Evolutionary conservation across 1,140 invertebrate genomes (phyloP), one percentile per base, ranked within the genome.

Genomic region (Drosophila athabasca): DNA sequence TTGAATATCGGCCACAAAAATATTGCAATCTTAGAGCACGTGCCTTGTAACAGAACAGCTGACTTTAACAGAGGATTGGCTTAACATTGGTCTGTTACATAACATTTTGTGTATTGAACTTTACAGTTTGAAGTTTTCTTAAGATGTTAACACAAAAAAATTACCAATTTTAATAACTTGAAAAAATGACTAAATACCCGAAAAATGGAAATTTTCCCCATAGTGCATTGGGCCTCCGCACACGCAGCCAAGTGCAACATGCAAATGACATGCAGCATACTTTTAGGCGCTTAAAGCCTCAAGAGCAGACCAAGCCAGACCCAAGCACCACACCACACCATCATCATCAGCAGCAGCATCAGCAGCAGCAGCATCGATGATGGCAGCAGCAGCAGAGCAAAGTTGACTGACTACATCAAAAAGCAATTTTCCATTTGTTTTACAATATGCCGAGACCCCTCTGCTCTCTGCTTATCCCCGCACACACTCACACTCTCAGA

Each of bases 361-460:
- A 60, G 1, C 49, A 17, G 39, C 46, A 62, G 41, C 68, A 60
- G 53, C 50, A 71, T 74, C 79, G 59, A 82, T 78, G 79, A 78
- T 68, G 76, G 57, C 43, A 60, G 72, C 62, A 76, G 65, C n/a
- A n/a, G 61, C 59, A 62, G 49, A 67, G 79, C 69, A 73, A 88
- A 75, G 52, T 75, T 73, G 77, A 74, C 69, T 73, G 79, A 83
- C 67, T 83, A 88, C 83, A 88, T 88, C 84, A 88, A 88, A 88
- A 88, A 88, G 83, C 83, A 88, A 88, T 88, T 88, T 88, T 76
- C 83, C 83, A 88, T 83, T 83, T 89, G 83, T 83, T 75, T 79
- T 83, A 74, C 83, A 82, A 75, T 85, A 78, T 80, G 72, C 53
- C 45, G 51, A n/a, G 41, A 62, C 35, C 50, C 67, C 39, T 6